Conservation (phyloP, 1,140 invertebrate species). For the Bombus breviceps region DNA sequence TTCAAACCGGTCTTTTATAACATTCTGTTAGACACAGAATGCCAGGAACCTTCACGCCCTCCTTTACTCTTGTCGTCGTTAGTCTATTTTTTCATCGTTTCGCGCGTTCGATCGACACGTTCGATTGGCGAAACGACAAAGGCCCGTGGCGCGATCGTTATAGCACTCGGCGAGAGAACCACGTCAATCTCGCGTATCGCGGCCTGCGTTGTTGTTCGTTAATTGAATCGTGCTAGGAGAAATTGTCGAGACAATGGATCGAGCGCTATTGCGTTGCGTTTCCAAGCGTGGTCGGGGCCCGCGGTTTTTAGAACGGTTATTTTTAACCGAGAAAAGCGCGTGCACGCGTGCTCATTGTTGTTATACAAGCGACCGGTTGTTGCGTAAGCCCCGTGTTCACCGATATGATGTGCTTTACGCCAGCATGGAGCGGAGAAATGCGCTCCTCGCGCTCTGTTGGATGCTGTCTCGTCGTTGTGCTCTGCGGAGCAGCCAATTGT, state of each 20-base stretch:
- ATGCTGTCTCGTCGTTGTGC: neutral
- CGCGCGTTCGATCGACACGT: neutral
- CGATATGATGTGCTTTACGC: neutral
- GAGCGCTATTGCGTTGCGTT: constrained; percentile 30
- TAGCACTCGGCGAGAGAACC: neutral
- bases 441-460: neutral
- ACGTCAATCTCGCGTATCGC: constrained; percentile 43
- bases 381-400: constrained; percentile 2
- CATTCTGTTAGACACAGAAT: no score
- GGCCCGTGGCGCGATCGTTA: neutral
- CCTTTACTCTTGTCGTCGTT: neutral
- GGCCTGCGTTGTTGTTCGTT: constrained; percentile 20
- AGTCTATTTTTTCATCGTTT: neutral
- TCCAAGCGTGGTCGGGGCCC: neutral
- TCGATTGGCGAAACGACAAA: constrained; percentile 25
- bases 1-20: no score
- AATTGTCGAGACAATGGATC: constrained; percentile 49
- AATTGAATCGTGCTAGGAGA: constrained; percentile 47
- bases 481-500: neutral
- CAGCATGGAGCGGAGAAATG: neutral
- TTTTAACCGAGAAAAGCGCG: constrained; percentile 3
- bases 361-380: constrained; percentile 14
- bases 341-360: constrained; percentile 24
- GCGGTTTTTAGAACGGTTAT: constrained; percentile 16
- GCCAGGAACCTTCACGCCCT: no score